Evolutionary conservation across 2,797 vertebrate genomes (phyloP), one percentile per base, ranked within the genome.

Genomic region (Sebastes flavidus): DNA sequence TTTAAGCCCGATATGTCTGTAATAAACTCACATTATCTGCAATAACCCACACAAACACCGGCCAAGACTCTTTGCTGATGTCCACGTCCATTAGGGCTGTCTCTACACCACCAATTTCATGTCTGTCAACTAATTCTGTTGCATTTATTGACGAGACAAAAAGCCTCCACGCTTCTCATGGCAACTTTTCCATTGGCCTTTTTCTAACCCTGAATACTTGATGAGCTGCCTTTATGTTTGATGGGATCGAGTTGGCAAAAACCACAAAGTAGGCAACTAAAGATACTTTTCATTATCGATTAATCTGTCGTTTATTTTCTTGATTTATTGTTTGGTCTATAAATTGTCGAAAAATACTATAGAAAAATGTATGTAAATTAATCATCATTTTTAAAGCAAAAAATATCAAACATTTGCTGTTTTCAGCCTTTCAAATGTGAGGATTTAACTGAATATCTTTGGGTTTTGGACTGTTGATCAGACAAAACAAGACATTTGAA

Each of bases 21-120:
- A 92, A 94, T 93, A 92, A 93, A 93, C 80, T 87, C 82, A 81
- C 82, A 92, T 92, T 87, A 94, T 90, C 73, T 73, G 81, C 86
- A 83, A 77, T 88, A 85, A 88, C 65, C 81, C 49, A 54, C 72
- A 88, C 81, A 77, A 74, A 77, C 68, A 79, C 58, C 1, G 54
- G 77, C 72, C 81, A 25, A 36, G 24, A 65, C 63, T 82, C 80
- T 77, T 79, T 20, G 65, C 72, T 6, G 30, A 82, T 72, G 76
- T 55, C 20, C 7, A 66, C 25, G 36, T 88, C 89, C 81, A 91
- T 92, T 88, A 91, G 84, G 63, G 32, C 25, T n/a, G 7, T 65
- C 81, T 46, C 36, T 58, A 61, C 61, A 24, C 14, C 8, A 52
- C 36, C 46, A 34, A 36, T 42, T 81, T 72, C 52, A 72, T 62